Evolutionary conservation across 2,888 invertebrate genomes (phyloP).

Genomic region (Notodonta ziczac): DNA sequence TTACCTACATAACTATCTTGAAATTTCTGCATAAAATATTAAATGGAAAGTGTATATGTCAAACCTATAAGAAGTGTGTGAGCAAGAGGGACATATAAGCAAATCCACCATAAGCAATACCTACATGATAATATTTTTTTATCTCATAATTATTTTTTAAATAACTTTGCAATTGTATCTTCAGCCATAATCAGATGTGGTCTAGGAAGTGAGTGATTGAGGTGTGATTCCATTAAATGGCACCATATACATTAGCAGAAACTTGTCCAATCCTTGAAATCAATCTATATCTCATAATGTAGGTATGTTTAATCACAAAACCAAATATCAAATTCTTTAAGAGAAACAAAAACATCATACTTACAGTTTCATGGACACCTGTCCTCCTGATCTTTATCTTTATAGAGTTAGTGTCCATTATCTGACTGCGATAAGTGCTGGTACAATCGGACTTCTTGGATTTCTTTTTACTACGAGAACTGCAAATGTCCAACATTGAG

Average conservation of each 20-base stretch:
- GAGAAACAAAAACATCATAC: slow-evolving; percentile 34
- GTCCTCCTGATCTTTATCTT: slow-evolving; percentile 89
- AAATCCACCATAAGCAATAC: too few species aligned
- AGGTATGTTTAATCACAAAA: background rate
- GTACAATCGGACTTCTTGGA: slow-evolving; percentile 71
- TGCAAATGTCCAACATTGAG: slow-evolving; percentile 77
- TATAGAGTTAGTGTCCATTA: slow-evolving; percentile 87
- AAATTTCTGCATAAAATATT: background rate
- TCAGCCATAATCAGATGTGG: too few species aligned
- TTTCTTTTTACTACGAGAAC: slow-evolving; percentile 79
- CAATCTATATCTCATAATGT: background rate
- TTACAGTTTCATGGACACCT: slow-evolving; percentile 72
- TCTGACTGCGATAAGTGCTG: slow-evolving; percentile 85
- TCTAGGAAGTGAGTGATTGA: too few species aligned
- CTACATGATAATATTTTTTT: too few species aligned
- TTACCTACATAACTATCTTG: too few species aligned
- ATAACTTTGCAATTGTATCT: too few species aligned
- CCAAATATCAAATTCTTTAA: slow-evolving; percentile 8
- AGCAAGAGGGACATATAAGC: too few species aligned
- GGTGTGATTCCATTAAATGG: too few species aligned
- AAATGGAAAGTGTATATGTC: background rate
- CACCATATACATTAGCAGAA: too few species aligned
- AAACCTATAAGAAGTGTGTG: background rate
- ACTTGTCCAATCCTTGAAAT: background rate
- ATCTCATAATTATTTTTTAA: background rate